Evolutionary conservation across 2,113 vertebrate genomes (phyloP), one percentile per base, ranked within the genome.

Genomic region (Mobula hypostoma): DNA sequence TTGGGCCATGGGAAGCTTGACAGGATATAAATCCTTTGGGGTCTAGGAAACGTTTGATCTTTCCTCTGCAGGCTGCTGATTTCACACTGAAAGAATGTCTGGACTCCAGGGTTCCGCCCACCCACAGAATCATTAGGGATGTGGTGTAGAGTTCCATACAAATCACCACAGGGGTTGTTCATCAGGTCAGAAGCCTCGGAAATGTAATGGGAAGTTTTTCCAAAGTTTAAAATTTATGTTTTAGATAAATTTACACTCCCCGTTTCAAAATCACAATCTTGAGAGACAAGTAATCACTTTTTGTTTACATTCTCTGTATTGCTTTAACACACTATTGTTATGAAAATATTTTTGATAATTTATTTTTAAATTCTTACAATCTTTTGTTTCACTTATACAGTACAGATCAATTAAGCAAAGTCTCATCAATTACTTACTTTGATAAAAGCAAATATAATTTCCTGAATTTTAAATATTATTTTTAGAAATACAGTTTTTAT

Each of bases 51-150:
- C 29, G 68, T 93, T 93, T 93, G 91, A 93, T 93, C 91, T 93
- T 5, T 93, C 40, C 68, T 56, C 40, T 11, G 36, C 91, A 93
- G 32, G 68, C 91, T 93, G 91, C 70, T 74, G 91, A 93, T 72
- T 93, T 93, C 91, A 93, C 68, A 74, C 19, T 72, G 36, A 74
- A 74, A 70, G 91, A 93, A 93, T 93, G 91, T 93, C 91, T 93
- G 91, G 68, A 93, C 91, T 93, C 91, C 70, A 93, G 70, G 36
- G 91, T 40, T 74, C 91, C 70, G 70, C 91, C 91, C 91, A 93
- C 91, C 91, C 91, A 93, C 91, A 27, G 36, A 93, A 93, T 93
- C 91, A 93, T 93, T 93, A 93, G 91, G 91, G 70, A 93, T 29
- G 68, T 66, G 70, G 91, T 36, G 68, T 93, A 93, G 40, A 68